These are phyloP conservation scores for Odocoileus virginianus DNA, from an alignment of 2,113 vertebrate species.

Conservation along the genomic window DNA sequence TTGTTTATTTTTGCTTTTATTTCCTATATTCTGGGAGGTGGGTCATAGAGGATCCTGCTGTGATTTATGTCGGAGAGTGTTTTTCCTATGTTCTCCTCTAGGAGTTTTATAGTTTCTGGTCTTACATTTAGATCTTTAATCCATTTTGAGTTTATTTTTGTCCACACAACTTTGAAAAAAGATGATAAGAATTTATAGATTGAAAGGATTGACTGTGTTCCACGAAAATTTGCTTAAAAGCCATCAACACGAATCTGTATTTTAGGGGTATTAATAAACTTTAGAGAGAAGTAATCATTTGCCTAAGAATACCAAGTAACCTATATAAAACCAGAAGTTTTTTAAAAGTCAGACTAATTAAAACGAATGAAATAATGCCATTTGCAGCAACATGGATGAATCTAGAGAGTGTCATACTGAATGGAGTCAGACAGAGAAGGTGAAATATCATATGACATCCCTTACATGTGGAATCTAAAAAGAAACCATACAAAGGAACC, in stretches of 20 bases:
- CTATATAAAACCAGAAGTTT: background rate
- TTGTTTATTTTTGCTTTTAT: too few species aligned
- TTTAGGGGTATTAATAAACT: background rate
- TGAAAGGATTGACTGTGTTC: background rate
- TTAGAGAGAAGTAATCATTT: background rate
- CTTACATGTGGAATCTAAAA: background rate
- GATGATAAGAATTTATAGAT: background rate
- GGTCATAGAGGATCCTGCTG: too few species aligned
- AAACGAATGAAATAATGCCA: background rate
- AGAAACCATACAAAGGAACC: background rate
- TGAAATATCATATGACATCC: background rate
- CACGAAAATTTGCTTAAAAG: background rate
- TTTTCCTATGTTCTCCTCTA: too few species aligned
- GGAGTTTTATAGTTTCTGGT: too few species aligned
- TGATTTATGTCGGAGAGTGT: too few species aligned
- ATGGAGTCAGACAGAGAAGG: background rate
- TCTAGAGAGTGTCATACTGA: background rate
- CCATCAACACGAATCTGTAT: background rate
- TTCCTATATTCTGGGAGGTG: too few species aligned
- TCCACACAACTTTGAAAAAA: background rate
- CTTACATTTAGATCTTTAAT: too few species aligned
- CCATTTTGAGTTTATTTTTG: too few species aligned
- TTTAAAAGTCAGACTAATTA: background rate
- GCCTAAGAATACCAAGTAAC: background rate
- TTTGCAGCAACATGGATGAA: background rate